Conservation (phyloP, 1,140 invertebrate genomes). For the Ericerus pela region DNA sequence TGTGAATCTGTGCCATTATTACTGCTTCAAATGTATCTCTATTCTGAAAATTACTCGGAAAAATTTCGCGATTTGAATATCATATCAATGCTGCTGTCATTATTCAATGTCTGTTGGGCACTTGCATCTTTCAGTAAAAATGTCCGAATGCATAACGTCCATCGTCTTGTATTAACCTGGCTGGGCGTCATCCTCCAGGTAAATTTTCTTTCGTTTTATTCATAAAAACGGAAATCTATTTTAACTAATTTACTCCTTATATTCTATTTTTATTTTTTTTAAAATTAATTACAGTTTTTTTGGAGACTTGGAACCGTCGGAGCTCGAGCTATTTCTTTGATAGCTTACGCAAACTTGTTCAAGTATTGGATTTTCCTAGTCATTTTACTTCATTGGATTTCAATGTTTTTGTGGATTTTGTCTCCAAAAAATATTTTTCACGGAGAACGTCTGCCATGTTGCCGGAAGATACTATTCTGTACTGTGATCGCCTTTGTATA, state of each 20-base stretch:
- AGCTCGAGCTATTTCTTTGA: conserved; percentile 60
- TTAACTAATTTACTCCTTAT: not conserved
- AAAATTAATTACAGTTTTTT: conserved; percentile 45
- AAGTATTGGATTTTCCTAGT: conserved; percentile 68
- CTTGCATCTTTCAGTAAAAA: conserved; percentile 81
- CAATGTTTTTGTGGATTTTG: conserved; percentile 72
- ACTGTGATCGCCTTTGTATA: conserved; percentile 71
- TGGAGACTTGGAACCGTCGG: conserved; percentile 77
- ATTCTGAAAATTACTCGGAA: conserved; percentile 34
- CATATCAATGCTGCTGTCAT: conserved; percentile 62
- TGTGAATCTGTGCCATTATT: conserved; percentile 75
- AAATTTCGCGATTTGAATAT: conserved; percentile 45
- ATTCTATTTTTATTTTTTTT: conserved; percentile 4
- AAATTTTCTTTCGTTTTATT: not conserved
- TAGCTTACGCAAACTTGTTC: conserved; percentile 72
- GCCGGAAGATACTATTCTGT: conserved; percentile 48
- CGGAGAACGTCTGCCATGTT: conserved; percentile 51
- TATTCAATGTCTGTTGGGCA: conserved; percentile 79
- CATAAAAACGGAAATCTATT: not conserved
- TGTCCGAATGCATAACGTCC: conserved; percentile 60
- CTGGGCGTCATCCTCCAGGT: conserved; percentile 70
- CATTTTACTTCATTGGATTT: conserved; percentile 53
- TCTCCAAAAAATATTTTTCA: conserved; percentile 72
- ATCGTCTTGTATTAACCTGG: conserved; percentile 72
- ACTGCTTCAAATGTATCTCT: conserved; percentile 61